Evolutionary conservation across 2,113 vertebrate genomes (phyloP).

Genomic region (Himantopus leucocephalus): DNA sequence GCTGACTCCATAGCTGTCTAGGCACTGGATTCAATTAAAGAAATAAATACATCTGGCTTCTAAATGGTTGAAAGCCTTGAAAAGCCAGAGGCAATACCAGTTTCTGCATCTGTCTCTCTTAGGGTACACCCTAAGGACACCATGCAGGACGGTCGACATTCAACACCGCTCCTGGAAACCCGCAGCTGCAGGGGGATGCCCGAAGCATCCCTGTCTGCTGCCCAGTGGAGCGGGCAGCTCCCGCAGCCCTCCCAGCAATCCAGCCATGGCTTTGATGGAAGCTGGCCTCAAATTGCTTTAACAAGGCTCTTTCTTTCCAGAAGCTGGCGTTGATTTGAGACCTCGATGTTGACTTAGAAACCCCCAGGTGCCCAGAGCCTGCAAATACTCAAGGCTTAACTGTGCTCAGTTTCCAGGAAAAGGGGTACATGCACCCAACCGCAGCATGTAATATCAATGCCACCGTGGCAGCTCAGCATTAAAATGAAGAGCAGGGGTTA

Average conservation of each 20-base stretch:
- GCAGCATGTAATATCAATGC: background rate
- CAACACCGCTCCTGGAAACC: background rate
- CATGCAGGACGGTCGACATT: background rate
- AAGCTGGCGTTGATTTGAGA: slow-evolving; percentile 3
- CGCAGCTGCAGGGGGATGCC: background rate
- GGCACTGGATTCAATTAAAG: slow-evolving; percentile 62
- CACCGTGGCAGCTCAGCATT: background rate
- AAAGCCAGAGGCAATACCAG: background rate
- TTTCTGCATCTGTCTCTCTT: background rate
- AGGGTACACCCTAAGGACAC: background rate
- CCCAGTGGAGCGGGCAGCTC: background rate
- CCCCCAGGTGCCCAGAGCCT: background rate
- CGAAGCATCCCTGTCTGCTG: background rate
- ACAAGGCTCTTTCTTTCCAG: slow-evolving; percentile 7
- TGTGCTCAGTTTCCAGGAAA: background rate
- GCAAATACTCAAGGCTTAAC: background rate
- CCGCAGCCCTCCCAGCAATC: background rate
- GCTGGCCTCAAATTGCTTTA: background rate
- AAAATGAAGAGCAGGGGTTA: background rate
- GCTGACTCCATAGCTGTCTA: slow-evolving; percentile 55
- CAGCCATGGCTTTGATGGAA: background rate
- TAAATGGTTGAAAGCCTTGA: background rate
- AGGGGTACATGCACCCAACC: background rate
- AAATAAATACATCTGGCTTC: slow-evolving; percentile 51
- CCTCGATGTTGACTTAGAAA: background rate